Evolutionary conservation across 2,113 vertebrate genomes (phyloP).

Genomic region (Mormyrus lacerda): DNA sequence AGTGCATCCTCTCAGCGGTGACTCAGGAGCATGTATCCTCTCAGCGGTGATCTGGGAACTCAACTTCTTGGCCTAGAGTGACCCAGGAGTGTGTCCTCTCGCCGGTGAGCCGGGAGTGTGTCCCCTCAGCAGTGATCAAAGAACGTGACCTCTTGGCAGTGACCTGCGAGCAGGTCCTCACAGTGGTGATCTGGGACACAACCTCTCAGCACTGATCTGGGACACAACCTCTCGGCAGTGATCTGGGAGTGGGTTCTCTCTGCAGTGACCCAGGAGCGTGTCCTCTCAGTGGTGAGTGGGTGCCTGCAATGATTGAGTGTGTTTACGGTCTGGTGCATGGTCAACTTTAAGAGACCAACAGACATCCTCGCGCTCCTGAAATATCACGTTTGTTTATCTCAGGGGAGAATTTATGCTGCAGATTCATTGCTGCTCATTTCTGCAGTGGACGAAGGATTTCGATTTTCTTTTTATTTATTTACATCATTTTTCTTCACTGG

Average conservation of each 20-base stretch:
- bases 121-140: background rate
- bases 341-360: conserved; percentile 59
- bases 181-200: too few species aligned
- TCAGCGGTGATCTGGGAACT: background rate
- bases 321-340: conserved; percentile 50
- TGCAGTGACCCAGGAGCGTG: background rate
- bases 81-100: background rate
- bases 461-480: conserved; percentile 65
- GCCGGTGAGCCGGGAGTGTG: background rate
- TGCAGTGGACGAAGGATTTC: conserved; percentile 57
- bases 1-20: background rate
- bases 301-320: conserved; percentile 32
- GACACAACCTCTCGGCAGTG: too few species aligned
- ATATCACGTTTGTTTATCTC: conserved; percentile 67
- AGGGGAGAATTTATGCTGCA: conserved; percentile 61
- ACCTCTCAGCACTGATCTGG: too few species aligned
- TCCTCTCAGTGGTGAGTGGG: conserved; percentile 36
- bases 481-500: conserved; percentile 51
- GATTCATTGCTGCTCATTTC: conserved; percentile 59
- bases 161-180: background rate
- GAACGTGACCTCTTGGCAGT: background rate
- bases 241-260: background rate
- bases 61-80: too few species aligned
- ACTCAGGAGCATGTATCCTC: background rate
- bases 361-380: conserved; percentile 43